A percentile compares a stretch with the other conserved stretches of the same genome.
phyloP scores from a whole-genome alignment of 2,888 invertebrate species.

The Oconnorella tubifera region DNA sequence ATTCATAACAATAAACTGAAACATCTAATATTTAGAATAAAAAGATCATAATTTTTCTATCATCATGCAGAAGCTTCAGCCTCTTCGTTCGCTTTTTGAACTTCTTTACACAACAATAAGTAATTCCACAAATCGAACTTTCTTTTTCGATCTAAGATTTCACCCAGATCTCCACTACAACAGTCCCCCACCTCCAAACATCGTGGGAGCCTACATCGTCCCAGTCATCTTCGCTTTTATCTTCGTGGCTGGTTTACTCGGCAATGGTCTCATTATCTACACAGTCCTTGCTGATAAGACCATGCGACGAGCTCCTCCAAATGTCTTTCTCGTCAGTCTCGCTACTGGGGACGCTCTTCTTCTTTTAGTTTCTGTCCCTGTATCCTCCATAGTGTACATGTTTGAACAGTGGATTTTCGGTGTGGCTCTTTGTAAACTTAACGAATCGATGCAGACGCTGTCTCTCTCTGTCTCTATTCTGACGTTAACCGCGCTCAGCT shows the following conservation, averaged over 20 bases:
- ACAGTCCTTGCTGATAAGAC: constrained; percentile 74
- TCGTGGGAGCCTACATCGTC: constrained; percentile 54
- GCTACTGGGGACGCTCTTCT: constrained; percentile 78
- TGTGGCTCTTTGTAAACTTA: constrained; percentile 68
- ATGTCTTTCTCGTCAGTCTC: constrained; percentile 75
- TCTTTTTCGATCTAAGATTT: too few species aligned
- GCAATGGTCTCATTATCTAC: constrained; percentile 78
- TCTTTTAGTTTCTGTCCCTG: constrained; percentile 76
- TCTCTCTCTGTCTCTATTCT: constrained; percentile 90
- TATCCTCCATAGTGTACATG: constrained; percentile 78
- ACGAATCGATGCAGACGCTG: constrained; percentile 81
- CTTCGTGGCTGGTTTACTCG: constrained; percentile 76
- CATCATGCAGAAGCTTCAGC: too few species aligned
- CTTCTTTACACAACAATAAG: too few species aligned
- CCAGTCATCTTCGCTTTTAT: constrained; percentile 76
- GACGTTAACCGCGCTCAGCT: constrained; percentile 82
- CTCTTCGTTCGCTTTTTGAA: too few species aligned
- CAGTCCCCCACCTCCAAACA: too few species aligned
- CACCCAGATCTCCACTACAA: too few species aligned
- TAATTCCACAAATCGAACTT: too few species aligned
- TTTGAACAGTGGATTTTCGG: constrained; percentile 88
- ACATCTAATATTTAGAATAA: too few species aligned
- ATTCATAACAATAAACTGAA: too few species aligned
- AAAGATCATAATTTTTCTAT: too few species aligned
- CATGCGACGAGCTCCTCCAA: constrained; percentile 73